phyloP scores from a whole-genome alignment of 2,888 invertebrate genomes.

The Caenorhabditis uteleia region DNA sequence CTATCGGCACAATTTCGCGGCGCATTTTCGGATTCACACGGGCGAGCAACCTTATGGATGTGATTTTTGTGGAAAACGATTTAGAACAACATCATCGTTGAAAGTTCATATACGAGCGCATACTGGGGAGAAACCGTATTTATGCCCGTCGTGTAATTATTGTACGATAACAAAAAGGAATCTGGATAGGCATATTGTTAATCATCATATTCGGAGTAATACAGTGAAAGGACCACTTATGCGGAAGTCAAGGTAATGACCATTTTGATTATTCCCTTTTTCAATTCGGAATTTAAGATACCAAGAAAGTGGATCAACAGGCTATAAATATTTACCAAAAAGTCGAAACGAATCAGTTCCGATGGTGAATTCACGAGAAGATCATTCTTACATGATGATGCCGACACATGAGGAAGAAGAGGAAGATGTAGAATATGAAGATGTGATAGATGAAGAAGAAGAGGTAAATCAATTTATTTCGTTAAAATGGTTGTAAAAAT shows the following conservation, averaged over 20 bases:
- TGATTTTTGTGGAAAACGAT: conserved; percentile 59
- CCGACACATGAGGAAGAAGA: not conserved
- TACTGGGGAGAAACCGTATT: conserved; percentile 67
- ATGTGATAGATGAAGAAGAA: conserved; percentile 5
- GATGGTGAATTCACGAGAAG: not conserved
- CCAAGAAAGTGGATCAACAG: too few relatives aligned
- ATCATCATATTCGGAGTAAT: conserved; percentile 58
- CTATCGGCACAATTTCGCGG: conserved; percentile 65
- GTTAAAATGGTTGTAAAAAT: not conserved
- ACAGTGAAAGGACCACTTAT: conserved; percentile 43
- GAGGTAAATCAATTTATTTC: not conserved
- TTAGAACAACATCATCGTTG: conserved; percentile 64
- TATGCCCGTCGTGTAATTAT: conserved; percentile 61
- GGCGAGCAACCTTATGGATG: conserved; percentile 67
- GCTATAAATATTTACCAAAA: too few relatives aligned
- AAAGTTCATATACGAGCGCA: conserved; percentile 64
- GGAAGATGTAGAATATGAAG: conserved; percentile 2
- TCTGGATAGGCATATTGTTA: conserved; percentile 64
- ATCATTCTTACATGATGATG: conserved; percentile 13
- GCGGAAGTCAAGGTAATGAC: conserved; percentile 39
- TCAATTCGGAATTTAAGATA: conserved; percentile 5
- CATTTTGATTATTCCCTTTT: not conserved
- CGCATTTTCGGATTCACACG: conserved; percentile 68
- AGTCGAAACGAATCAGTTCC: not conserved
- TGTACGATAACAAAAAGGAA: conserved; percentile 65